Conservation (phyloP, 1,140 invertebrate species). For the Armadillidium nasatum region DNA sequence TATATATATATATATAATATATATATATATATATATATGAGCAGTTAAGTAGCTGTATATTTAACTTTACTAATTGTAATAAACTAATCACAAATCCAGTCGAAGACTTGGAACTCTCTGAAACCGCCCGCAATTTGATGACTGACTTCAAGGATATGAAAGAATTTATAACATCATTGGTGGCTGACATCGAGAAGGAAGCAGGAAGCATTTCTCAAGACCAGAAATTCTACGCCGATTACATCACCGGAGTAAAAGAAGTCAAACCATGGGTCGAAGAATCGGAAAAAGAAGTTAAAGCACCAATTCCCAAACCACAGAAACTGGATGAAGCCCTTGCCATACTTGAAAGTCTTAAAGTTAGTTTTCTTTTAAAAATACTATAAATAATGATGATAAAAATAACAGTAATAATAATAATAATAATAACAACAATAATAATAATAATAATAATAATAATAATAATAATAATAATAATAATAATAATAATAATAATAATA, state of each 20-base stretch:
- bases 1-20: constrained; percentile 10
- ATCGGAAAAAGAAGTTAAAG: constrained; percentile 33
- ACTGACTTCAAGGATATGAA: constrained; percentile 34
- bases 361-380: constrained; percentile 16
- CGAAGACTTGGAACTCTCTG: constrained; percentile 43
- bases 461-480: too few species aligned
- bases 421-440: too few species aligned
- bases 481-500: too few species aligned
- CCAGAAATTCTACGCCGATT: constrained; percentile 42
- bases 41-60: too few species aligned
- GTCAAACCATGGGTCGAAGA: constrained; percentile 41
- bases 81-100: constrained; percentile 24
- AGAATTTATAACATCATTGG: constrained; percentile 30
- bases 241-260: constrained; percentile 39
- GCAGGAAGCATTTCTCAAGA: constrained; percentile 41
- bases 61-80: too few species aligned
- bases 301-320: constrained; percentile 33
- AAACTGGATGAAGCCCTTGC: constrained; percentile 33
- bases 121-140: constrained; percentile 40
- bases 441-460: too few species aligned
- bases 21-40: constrained; percentile 9
- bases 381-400: neutral
- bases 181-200: constrained; percentile 39
- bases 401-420: too few species aligned
- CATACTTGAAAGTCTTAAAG: constrained; percentile 31